Conservation (phyloP, 2,888 invertebrate genomes). For the Acholoe squamosa region DNA sequence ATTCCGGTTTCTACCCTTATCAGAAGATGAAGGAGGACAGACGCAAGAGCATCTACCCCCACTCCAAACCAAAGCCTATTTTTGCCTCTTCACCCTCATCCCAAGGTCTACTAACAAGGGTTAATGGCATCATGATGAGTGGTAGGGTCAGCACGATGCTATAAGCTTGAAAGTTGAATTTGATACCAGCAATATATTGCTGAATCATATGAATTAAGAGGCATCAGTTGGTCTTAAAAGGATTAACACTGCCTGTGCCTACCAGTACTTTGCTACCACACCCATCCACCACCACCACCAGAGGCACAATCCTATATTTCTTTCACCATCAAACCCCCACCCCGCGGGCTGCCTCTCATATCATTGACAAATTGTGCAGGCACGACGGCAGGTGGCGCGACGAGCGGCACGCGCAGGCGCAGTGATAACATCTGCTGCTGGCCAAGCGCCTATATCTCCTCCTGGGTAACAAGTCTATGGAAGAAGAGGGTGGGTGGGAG, state of each 20-base stretch:
- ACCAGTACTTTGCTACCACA: not conserved
- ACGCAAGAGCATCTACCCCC: not conserved
- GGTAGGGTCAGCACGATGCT: no score
- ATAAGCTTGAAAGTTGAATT: no score
- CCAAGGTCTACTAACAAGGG: no score
- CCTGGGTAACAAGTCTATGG: no score
- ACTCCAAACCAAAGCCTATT: no score
- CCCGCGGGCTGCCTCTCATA: constrained; percentile 13
- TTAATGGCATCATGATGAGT: no score
- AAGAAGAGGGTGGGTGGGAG: no score
- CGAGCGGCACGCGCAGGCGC: constrained; percentile 4
- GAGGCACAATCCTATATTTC: constrained; percentile 14
- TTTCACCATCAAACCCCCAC: not conserved
- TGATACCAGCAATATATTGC: no score
- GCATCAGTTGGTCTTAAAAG: no score
- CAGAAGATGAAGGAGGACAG: not conserved
- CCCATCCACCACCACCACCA: not conserved
- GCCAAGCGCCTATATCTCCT: not conserved
- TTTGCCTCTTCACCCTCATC: not conserved
- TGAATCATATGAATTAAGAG: no score
- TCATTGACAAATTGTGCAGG: not conserved
- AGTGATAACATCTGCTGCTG: constrained; percentile 10
- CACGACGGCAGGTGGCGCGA: not conserved
- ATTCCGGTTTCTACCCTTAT: not conserved
- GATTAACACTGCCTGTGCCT: not conserved